Evolutionary conservation across 2,113 vertebrate species (phyloP).

Genomic region (Fukomys damarensis): DNA sequence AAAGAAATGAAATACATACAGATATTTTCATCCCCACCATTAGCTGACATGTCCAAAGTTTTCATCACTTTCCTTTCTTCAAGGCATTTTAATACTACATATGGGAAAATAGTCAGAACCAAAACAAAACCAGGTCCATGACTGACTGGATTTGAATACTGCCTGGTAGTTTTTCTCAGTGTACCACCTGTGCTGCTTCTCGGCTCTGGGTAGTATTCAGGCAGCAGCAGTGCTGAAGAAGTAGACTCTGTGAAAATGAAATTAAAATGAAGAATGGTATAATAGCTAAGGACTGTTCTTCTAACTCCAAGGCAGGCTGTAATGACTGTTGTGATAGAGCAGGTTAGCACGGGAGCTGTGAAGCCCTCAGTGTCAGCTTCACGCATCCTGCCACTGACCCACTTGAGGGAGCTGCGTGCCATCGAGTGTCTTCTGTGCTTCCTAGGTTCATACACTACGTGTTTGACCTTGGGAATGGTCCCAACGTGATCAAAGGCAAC

Average conservation of each 20-base stretch:
- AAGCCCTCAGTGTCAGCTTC: not conserved
- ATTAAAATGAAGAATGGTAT: not conserved
- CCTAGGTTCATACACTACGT: constrained; percentile 97
- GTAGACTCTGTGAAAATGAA: not conserved
- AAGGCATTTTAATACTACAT: not conserved
- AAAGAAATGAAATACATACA: not conserved
- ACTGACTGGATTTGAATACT: not conserved
- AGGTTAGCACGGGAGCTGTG: accelerated
- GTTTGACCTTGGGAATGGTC: constrained; percentile 98
- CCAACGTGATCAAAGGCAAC: constrained; percentile 98
- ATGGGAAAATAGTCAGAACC: not conserved
- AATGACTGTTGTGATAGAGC: not conserved
- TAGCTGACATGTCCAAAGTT: not conserved
- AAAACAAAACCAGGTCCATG: not conserved
- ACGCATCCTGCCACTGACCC: accelerated
- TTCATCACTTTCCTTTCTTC: not conserved
- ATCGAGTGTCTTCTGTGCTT: not conserved
- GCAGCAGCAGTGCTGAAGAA: not conserved
- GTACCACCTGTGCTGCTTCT: not conserved
- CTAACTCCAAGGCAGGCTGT: not conserved
- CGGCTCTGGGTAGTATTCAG: not conserved
- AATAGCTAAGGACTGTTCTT: not conserved
- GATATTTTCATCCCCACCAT: not conserved
- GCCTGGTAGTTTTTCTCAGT: not conserved
- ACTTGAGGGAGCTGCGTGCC: not conserved